phyloP scores from a whole-genome alignment of 2,888 invertebrate species.

The Cosmopolites sordidus region DNA sequence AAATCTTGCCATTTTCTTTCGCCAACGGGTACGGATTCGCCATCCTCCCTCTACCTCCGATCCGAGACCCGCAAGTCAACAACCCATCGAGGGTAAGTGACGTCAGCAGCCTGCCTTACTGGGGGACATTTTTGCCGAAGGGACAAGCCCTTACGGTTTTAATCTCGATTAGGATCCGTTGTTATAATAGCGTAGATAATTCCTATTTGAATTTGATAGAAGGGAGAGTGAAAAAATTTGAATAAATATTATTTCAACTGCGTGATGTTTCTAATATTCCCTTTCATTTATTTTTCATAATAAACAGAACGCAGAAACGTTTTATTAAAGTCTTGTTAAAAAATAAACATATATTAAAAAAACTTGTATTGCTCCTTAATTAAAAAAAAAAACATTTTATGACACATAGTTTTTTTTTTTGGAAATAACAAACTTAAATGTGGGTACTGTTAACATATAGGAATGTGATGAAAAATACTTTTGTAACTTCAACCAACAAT shows the following conservation, averaged over 20 bases:
- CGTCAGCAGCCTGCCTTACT: not conserved
- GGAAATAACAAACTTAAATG: no score
- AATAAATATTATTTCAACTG: not conserved
- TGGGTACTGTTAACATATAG: no score
- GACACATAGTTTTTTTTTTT: no score
- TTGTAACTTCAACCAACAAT: no score
- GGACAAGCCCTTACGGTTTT: conserved; percentile 25
- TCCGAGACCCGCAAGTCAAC: not conserved
- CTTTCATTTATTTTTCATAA: no score
- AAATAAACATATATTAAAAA: no score
- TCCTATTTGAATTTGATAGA: conserved; percentile 19
- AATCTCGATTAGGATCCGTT: conserved; percentile 25
- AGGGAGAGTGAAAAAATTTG: conserved; percentile 2
- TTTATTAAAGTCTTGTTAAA: no score
- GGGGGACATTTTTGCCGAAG: conserved; percentile 15
- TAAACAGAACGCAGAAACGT: no score
- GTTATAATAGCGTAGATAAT: conserved; percentile 25
- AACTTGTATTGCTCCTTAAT: no score
- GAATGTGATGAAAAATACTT: no score
- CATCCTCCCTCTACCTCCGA: not conserved
- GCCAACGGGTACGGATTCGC: conserved; percentile 11
- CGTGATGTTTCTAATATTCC: no score
- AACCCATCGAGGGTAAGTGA: not conserved
- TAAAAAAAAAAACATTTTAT: no score
- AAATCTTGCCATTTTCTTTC: conserved; percentile 9